Evolutionary conservation across 2,888 invertebrate genomes (phyloP), one percentile per base, ranked within the genome.

Genomic region (Uropetala carovei): DNA sequence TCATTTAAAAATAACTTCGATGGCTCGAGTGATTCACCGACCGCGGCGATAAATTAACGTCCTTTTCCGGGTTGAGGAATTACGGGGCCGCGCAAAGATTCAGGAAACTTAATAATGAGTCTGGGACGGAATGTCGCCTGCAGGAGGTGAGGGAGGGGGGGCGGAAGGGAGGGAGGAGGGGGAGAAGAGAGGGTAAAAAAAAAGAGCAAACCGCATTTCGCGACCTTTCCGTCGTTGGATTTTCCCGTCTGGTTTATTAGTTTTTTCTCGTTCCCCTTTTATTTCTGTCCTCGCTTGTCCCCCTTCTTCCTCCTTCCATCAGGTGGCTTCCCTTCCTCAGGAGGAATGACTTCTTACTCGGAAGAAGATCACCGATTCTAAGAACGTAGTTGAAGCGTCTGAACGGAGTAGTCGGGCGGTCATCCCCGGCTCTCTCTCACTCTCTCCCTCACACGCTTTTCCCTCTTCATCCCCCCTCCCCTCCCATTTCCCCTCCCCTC

Each of bases 321-420:
- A 64, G 89, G 60, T 60, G 89, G 89, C 43, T 89, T 89, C 89
- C 89, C 43, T 89, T 89, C 60, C 89, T 1, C 64, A 89, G 89
- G 89, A 89, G 89, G 89, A 89, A 89, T 89, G 89, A 89, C 89
- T 89, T 89, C 89, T 89, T 89, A 89, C 89, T 89, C 64, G 89
- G 89, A 89, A 89, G 89, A 89, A 89, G 64, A 89, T 89, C 89
- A 64, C 89, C 89, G 64, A 89, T 89, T 89, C 89, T 64, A 43
- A 64, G 89, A 89, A 89, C 89, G 89, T 89, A 64, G 64, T 30
- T 27, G 60, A n/a, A 43, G 27, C 18, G 64, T 64, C 60, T 22
- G 30, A 64, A 60, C 22, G 60, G 64, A 43, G 60, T 22, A 84
- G 56, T 84, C 59, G 16, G 13, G 56, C 56, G 56, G 27, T 30